A percentile compares a stretch with the other conserved stretches of the same genome.
Evolutionary conservation across 2,797 vertebrate genomes (phyloP).

Genomic region (Clarias platycephalus): DNA sequence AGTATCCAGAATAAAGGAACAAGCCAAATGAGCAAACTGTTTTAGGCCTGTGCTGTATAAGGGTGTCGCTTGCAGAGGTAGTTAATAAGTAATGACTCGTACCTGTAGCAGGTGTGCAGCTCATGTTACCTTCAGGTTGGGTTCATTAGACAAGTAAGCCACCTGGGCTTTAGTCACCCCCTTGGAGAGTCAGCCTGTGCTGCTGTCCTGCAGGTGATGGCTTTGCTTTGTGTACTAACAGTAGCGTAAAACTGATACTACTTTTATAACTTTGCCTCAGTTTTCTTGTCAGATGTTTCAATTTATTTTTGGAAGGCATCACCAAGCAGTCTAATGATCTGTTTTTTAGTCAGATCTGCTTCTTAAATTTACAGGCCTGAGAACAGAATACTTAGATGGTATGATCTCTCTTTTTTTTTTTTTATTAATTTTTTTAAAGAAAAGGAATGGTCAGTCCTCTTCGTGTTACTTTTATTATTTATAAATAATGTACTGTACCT

Average conservation of each 20-base stretch:
- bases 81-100: conserved; percentile 58
- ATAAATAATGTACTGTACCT: conserved; percentile 3
- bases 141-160: conserved; percentile 72
- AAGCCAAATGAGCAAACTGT: conserved; percentile 51
- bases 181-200: conserved; percentile 31
- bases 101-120: conserved; percentile 73
- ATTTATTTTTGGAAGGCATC: not conserved
- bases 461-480: not conserved
- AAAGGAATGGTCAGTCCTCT: conserved; percentile 3
- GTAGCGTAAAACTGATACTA: not conserved
- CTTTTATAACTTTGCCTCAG: not conserved
- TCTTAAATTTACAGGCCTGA: not conserved
- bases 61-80: conserved; percentile 51
- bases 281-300: not conserved
- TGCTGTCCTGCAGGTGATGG: conserved; percentile 12
- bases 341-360: not conserved
- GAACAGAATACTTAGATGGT: not conserved
- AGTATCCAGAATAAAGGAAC: conserved; percentile 35
- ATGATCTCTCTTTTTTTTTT: not conserved
- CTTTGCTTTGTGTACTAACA: not conserved
- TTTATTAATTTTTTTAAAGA: not conserved
- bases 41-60: conserved; percentile 40
- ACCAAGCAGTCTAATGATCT: not conserved
- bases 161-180: conserved; percentile 68
- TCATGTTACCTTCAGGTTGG: conserved; percentile 70